These are phyloP conservation scores for Eristalis pertinax DNA, from an alignment of 2,888 invertebrate genomes.

Conservation along the genomic window DNA sequence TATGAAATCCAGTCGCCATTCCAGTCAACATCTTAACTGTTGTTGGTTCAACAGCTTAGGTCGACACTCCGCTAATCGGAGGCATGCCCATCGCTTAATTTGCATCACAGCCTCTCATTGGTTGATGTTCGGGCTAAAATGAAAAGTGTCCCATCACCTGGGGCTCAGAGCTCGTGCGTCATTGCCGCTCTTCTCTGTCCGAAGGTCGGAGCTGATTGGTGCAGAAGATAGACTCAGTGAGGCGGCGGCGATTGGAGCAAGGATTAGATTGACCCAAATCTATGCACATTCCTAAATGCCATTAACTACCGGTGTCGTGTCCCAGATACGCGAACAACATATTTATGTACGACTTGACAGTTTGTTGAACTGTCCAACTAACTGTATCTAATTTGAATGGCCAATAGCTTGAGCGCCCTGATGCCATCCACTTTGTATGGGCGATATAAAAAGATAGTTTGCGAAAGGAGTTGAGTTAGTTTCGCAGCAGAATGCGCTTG, in stretches of 20 bases:
- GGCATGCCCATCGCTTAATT: too few species aligned
- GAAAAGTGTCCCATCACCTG: too few species aligned
- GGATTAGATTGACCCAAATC: not conserved
- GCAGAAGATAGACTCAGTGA: not conserved
- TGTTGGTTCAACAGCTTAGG: too few species aligned
- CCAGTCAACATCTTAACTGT: too few species aligned
- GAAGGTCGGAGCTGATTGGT: not conserved
- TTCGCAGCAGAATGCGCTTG: constrained; percentile 38
- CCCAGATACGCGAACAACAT: not conserved
- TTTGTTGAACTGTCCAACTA: not conserved
- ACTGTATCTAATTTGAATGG: not conserved
- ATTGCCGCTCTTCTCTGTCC: too few species aligned
- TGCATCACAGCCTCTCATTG: too few species aligned
- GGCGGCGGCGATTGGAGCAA: not conserved
- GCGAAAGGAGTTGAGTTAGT: constrained; percentile 7
- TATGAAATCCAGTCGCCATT: too few species aligned
- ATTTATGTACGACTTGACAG: not conserved
- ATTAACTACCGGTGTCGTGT: not conserved
- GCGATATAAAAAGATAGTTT: constrained; percentile 26
- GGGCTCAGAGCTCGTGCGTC: too few species aligned
- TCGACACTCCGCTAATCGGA: too few species aligned
- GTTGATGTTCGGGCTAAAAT: too few species aligned
- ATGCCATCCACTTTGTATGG: not conserved
- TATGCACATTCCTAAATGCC: not conserved
- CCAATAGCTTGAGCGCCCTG: not conserved